Evolutionary conservation across 2,113 vertebrate species (phyloP), one percentile per base, ranked within the genome.

Genomic region (Embiotoca jacksoni): DNA sequence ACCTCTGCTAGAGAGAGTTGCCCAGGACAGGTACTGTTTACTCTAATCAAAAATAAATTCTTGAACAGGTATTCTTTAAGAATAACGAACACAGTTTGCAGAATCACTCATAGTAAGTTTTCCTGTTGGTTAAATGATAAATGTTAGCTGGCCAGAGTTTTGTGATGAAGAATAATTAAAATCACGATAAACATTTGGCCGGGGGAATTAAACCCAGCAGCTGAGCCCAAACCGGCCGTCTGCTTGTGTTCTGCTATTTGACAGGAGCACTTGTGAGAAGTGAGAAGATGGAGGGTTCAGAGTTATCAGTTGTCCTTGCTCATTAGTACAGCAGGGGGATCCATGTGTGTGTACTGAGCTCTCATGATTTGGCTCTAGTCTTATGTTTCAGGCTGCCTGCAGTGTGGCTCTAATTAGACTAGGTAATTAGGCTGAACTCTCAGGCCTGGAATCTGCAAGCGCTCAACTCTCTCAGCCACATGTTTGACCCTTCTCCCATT

Each of bases 1-100:
- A 16, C 96, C 97, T 1, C 94, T 98, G 49, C 90, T 98, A 75
- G 93, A 95, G 88, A 95, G 96, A 88, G 93, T 98, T 85, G 92
- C 95, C 50, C 93, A 84, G 87, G 94, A 96, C 92, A 94, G 96
- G 97, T 97, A 63, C 10, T 46, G 2, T 41, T 49, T 6, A 31
- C 14, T 71, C 8, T 16, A 52, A 69, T 58, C 5, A 14, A 52
- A 30, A 60, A 52, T 60, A 9, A 14, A 6, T 33, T 62, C 52
- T 55, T 32, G 55, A 10, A 9, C 44, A 46, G 44, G 44, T 16
- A 73, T 41, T 55, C 53, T 55, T 31, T 53, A 44, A 31, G 9
- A 41, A 37, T 11, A 53, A 62, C 30, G 2, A 37, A 14, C 23
- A 52, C n/a, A 1, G n/a, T 46, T 46, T 37, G 14, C 13, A 44